These are phyloP conservation scores for Tympanoctomys barrerae DNA, from an alignment of 2,797 vertebrate genomes.

Conservation along the genomic window DNA sequence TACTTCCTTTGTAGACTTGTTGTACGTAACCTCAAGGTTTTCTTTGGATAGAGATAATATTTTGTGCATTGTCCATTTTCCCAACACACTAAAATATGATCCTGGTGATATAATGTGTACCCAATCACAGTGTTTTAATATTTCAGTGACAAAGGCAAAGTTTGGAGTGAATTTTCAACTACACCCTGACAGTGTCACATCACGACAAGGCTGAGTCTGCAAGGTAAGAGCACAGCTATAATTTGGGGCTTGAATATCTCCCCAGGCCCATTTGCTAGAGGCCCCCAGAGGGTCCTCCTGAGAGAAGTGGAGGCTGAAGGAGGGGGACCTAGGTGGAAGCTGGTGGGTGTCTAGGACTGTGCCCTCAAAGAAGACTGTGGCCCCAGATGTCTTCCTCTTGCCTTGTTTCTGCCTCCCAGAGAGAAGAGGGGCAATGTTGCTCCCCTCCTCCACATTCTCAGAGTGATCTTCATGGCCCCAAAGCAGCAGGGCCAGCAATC, in stretches of 20 bases:
- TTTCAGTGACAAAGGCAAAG: neutral
- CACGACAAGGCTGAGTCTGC: neutral
- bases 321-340: neutral
- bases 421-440: neutral
- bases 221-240: neutral
- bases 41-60: neutral
- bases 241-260: no score
- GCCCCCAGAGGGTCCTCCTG: no score
- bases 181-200: neutral
- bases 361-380: neutral
- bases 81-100: neutral
- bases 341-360: neutral
- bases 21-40: neutral
- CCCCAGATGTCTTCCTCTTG: neutral
- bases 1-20: neutral
- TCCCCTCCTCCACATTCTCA: neutral
- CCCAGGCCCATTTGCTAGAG: neutral
- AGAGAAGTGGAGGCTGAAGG: neutral
- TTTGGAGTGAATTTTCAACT: neutral
- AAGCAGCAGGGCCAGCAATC: neutral
- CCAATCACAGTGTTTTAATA: neutral
- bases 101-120: neutral
- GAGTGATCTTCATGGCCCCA: neutral
- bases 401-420: neutral
- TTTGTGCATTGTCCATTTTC: neutral